A percentile compares a stretch with the other conserved stretches of the same genome.
These are phyloP conservation scores for Pseudochaenichthys georgianus DNA, from an alignment of 2,797 vertebrate species.

Conservation along the genomic window DNA sequence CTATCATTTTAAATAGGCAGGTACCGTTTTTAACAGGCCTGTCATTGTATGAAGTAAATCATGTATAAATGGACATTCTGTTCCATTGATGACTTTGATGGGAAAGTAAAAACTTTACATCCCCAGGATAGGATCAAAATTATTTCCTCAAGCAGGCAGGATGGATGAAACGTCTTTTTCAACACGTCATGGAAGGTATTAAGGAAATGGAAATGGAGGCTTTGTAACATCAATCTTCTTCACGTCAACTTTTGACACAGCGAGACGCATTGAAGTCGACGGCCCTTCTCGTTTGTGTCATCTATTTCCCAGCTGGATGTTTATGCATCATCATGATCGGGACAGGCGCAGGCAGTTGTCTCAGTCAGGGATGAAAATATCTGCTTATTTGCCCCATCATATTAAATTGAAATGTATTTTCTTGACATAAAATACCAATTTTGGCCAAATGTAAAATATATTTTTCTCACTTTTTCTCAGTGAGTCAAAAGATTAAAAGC, in stretches of 20 bases:
- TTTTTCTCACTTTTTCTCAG: not conserved
- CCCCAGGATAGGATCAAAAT: not conserved
- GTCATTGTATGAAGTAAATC: not conserved
- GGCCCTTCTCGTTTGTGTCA: not conserved
- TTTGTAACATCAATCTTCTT: conserved; percentile 31
- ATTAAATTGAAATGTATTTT: not conserved
- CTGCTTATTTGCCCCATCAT: not conserved
- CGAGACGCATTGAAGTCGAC: not conserved
- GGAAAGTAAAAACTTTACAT: conserved; percentile 6
- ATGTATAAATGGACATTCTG: not conserved
- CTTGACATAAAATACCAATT: not conserved
- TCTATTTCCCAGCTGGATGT: not conserved
- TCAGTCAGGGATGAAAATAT: conserved; percentile 12
- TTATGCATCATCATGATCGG: conserved; percentile 27
- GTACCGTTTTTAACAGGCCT: conserved; percentile 4
- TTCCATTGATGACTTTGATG: not conserved
- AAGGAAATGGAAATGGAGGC: conserved; percentile 9
- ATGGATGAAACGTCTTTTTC: conserved; percentile 1
- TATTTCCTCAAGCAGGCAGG: conserved; percentile 8
- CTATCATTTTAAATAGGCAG: not conserved
- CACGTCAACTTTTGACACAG: conserved; percentile 1
- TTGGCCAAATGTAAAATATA: not conserved
- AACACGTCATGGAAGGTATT: not conserved
- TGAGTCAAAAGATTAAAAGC: not conserved
- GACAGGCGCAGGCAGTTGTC: not conserved